A percentile compares a stretch with the other conserved stretches of the same genome.
Evolutionary conservation across 2,888 invertebrate genomes (phyloP).

Genomic region (Beris morrisii): DNA sequence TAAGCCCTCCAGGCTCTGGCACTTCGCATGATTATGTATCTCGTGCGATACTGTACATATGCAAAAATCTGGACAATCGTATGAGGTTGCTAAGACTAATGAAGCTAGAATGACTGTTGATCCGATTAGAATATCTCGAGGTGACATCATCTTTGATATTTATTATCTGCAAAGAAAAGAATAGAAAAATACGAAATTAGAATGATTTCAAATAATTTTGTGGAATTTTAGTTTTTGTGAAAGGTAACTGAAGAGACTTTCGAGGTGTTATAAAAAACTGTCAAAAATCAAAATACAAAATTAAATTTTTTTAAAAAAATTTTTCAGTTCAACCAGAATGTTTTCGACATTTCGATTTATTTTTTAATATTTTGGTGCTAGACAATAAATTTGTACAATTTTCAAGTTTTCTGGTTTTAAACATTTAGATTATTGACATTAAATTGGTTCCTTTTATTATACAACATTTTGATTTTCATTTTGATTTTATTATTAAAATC

Average conservation of each 20-base stretch:
- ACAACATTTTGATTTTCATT: no score
- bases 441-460: no score
- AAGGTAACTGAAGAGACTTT: neutral
- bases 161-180: slow-evolving; percentile 25
- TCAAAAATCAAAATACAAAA: no score
- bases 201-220: neutral
- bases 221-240: neutral
- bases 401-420: no score
- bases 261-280: no score
- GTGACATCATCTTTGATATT: slow-evolving; percentile 27
- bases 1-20: slow-evolving; percentile 49
- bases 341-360: no score
- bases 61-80: slow-evolving; percentile 51
- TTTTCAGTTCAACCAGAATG: no score
- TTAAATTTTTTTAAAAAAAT: no score
- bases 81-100: slow-evolving; percentile 33
- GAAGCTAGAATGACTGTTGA: slow-evolving; percentile 30
- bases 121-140: slow-evolving; percentile 24
- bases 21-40: slow-evolving; percentile 51
- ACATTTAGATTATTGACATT: no score
- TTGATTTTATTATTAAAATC: no score
- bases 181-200: neutral
- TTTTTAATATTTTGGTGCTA: no score
- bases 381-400: no score
- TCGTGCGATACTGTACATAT: slow-evolving; percentile 45